These are phyloP conservation scores for Cyanocitta stelleri DNA, from an alignment of 2,113 vertebrate genomes.

Conservation along the genomic window DNA sequence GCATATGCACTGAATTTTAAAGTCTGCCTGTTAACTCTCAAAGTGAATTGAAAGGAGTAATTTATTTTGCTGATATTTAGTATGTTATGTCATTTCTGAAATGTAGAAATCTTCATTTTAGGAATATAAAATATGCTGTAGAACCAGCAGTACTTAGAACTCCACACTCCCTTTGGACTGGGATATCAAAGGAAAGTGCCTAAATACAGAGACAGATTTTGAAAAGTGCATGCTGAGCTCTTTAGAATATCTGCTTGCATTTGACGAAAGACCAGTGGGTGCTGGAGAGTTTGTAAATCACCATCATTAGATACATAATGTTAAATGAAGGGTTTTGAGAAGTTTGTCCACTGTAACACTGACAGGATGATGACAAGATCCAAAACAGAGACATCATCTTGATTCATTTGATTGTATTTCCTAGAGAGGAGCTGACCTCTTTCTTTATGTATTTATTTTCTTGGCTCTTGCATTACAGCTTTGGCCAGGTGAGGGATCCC, in stretches of 20 bases:
- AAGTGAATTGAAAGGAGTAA: not conserved
- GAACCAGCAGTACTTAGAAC: not conserved
- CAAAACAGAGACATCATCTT: not conserved
- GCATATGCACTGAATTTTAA: not conserved
- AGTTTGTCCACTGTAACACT: not conserved
- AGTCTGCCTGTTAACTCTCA: not conserved
- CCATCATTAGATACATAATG: not conserved
- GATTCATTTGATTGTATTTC: not conserved
- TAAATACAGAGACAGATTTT: not conserved
- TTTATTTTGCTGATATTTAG: constrained; percentile 22
- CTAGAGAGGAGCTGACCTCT: not conserved
- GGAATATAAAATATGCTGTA: not conserved
- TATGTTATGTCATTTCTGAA: not conserved
- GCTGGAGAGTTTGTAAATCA: not conserved
- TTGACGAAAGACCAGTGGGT: not conserved
- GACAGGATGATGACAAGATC: not conserved
- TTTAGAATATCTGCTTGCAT: not conserved
- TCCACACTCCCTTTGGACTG: not conserved
- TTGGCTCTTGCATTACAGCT: not conserved
- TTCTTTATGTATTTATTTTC: not conserved
- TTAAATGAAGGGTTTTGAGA: not conserved
- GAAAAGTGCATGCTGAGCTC: not conserved
- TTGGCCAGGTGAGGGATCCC: not conserved
- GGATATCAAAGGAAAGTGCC: not conserved
- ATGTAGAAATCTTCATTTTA: not conserved